These are phyloP conservation scores for Sapajus apella DNA, from an alignment of 2,113 vertebrate genomes.

Conservation along the genomic window DNA sequence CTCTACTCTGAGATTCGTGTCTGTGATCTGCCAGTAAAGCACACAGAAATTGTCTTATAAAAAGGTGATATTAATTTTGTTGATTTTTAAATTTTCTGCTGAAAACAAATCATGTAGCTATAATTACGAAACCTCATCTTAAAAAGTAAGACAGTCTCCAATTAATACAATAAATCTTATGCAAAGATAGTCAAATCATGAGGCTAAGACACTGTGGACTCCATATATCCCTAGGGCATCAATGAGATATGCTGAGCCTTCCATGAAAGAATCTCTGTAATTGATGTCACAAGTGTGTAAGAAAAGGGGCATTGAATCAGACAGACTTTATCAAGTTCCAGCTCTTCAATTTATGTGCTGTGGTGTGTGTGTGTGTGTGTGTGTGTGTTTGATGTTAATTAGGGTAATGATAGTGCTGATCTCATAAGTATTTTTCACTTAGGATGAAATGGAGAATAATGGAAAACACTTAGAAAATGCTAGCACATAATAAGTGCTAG, in stretches of 20 bases:
- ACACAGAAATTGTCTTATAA: not conserved
- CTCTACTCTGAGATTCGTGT: not conserved
- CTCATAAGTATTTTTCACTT: not conserved
- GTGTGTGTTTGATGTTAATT: not conserved
- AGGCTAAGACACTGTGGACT: not conserved
- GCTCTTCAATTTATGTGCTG: not conserved
- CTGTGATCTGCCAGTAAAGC: not conserved
- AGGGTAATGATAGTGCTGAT: not conserved
- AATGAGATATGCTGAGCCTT: not conserved
- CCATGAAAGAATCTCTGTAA: not conserved
- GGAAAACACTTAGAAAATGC: not conserved
- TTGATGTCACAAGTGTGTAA: not conserved
- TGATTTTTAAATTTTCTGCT: not conserved
- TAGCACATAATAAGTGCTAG: not conserved
- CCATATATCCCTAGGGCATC: not conserved
- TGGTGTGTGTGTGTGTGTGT: too few species aligned
- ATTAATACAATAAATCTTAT: not conserved
- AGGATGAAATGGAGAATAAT: not conserved
- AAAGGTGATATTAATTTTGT: not conserved
- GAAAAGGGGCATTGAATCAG: not conserved
- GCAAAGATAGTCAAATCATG: not conserved
- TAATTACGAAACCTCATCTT: not conserved
- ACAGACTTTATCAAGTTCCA: not conserved
- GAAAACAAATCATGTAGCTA: constrained; percentile 14
- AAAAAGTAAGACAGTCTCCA: not conserved